Percentiles rank a stretch among this genome's conserved stretches.
phyloP scores from a whole-genome alignment of 2,113 vertebrate species.

The Pungitius pungitius region DNA sequence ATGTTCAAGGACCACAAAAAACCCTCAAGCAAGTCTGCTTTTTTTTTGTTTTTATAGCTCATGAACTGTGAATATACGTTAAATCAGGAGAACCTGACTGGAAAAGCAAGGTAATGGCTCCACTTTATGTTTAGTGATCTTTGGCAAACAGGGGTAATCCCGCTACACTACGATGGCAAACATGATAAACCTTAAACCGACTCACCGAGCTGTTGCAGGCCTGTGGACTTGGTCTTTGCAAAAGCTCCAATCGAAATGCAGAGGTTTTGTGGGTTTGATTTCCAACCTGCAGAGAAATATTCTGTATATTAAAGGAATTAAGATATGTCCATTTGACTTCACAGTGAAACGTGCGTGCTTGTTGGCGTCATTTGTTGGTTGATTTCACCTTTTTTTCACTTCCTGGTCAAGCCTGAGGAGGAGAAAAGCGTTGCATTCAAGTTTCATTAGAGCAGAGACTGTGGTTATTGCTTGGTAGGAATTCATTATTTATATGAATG shows the following conservation, averaged over 20 bases:
- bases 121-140: neutral
- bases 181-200: neutral
- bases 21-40: neutral
- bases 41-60: slow-evolving; percentile 5
- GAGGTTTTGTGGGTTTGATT: neutral
- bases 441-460: neutral
- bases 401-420: neutral
- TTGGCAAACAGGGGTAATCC: neutral
- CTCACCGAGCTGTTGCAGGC: neutral
- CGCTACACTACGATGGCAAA: neutral
- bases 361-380: neutral
- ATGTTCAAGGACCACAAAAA: neutral
- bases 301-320: neutral
- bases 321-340: neutral
- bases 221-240: neutral
- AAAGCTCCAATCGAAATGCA: neutral
- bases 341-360: neutral
- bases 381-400: neutral
- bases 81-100: neutral
- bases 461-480: neutral
- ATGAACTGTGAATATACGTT: neutral
- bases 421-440: neutral
- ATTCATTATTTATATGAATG: neutral
- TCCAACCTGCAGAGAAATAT: neutral
- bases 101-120: neutral